Evolutionary conservation across 2,888 invertebrate species (phyloP), one percentile per base, ranked within the genome.

Genomic region (Herminia tarsipennalis): DNA sequence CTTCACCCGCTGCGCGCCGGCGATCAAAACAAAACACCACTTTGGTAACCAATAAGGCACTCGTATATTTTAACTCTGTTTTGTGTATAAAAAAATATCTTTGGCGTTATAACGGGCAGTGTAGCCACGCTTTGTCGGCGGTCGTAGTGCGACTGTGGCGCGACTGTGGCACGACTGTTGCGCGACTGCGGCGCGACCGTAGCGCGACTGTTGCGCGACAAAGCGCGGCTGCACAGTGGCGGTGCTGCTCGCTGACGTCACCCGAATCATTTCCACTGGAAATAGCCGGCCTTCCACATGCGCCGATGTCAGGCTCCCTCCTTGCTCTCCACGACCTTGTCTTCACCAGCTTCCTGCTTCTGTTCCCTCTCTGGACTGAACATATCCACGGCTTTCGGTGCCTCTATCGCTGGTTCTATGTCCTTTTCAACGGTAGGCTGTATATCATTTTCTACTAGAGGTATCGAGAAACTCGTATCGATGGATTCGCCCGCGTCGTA

Each of bases 11-110:
- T 43, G 75, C 76, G 66, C 66, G 74, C 75, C 80, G 82, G 54
- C 75, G 76, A 71, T 43, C 73, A 84, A 89, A 76, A 86, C 86
- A 89, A 89, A 89, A 88, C 87, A 86, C 86, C 83, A 81, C 59
- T 70, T 82, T 76, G 78, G 80, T 85, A 81, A 88, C 89, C 89
- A 90, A 87, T 88, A 91, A 90, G 90, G 91, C 91, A 90, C 90
- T 88, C 86, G 84, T 90, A 89, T 90, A 90, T 90, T 90, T 87
- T 78, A 86, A 77, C 70, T 83, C 63, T 62, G 70, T 66, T 73
- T 70, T 72, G 75, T 83, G 81, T 86, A 83, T 83, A 78, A 80
- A 83, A 73, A 79, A 76, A 80, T 83, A 84, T 88, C 88, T 90
- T 88, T 90, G 89, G 88, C 86, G 86, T 87, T 83, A 72, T 67